A percentile compares a stretch with the other conserved stretches of the same genome.
Conservation (phyloP, 2,888 invertebrate genomes). For the Drosophila buzzatii region DNA sequence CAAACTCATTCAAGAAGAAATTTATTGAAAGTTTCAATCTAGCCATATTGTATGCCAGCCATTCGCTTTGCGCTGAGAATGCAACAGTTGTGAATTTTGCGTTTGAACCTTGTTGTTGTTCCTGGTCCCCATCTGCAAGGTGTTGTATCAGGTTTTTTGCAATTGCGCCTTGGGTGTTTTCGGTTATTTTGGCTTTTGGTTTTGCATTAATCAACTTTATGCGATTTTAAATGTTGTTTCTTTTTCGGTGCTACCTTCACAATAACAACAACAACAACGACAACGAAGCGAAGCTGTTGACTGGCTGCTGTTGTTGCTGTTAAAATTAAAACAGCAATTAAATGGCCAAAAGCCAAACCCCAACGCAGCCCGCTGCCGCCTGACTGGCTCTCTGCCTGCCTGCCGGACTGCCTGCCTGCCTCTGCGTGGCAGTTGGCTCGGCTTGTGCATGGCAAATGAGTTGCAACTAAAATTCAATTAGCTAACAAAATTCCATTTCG, state of each 20-base stretch:
- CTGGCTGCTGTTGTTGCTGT: conserved; percentile 41
- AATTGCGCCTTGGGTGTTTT: conserved; percentile 54
- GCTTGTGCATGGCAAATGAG: conserved; percentile 76
- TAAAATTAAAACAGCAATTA: conserved; percentile 79
- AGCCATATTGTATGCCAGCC: conserved; percentile 8
- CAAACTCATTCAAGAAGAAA: neutral
- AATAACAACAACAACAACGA: conserved; percentile 8
- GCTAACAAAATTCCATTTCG: conserved; percentile 79
- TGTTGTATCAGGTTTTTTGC: conserved; percentile 13
- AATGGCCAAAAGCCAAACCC: conserved; percentile 77
- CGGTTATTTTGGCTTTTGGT: conserved; percentile 47
- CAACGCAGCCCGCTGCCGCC: conserved; percentile 26
- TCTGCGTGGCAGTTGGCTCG: conserved; percentile 13
- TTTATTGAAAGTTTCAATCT: neutral
- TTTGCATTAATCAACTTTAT: conserved; percentile 71
- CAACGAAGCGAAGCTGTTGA: conserved; percentile 21
- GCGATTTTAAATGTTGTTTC: conserved; percentile 50
- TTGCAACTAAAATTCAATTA: conserved; percentile 81
- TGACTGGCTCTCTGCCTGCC: neutral
- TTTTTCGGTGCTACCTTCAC: conserved; percentile 27
- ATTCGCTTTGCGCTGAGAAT: conserved; percentile 16
- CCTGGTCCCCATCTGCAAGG: conserved; percentile 4
- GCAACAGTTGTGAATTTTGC: conserved; percentile 25
- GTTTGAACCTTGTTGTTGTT: conserved; percentile 13
- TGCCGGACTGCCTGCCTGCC: neutral